phyloP scores from a whole-genome alignment of 2,888 invertebrate genomes.

The Athalia circularis region DNA sequence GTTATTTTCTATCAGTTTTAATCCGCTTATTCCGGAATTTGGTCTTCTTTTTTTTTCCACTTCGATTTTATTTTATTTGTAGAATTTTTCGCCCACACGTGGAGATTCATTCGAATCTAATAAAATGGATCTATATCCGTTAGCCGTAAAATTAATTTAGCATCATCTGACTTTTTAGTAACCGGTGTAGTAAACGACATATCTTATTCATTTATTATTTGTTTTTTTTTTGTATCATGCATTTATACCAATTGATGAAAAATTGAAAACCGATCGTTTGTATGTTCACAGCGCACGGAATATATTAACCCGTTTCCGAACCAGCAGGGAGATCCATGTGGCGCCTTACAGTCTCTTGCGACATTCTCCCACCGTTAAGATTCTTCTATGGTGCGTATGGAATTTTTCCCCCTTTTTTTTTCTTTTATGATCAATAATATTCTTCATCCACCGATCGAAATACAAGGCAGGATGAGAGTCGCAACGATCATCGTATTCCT shows the following conservation, averaged over 20 bases:
- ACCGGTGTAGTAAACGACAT: background rate
- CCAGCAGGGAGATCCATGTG: conserved; percentile 67
- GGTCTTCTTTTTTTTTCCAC: background rate
- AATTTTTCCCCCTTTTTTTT: background rate
- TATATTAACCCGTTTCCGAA: conserved; percentile 66
- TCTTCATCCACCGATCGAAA: no score
- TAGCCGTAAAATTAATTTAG: no score
- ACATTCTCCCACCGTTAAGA: conserved; percentile 65
- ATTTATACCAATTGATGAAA: background rate
- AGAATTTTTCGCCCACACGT: background rate
- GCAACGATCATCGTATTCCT: background rate
- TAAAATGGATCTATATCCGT: no score
- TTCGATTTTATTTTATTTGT: background rate
- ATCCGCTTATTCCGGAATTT: background rate
- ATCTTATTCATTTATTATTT: background rate
- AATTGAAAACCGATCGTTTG: background rate
- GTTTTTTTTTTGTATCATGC: background rate
- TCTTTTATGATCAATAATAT: background rate
- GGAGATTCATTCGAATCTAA: no score
- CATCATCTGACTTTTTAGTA: no score
- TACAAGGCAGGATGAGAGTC: no score
- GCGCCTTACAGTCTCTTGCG: conserved; percentile 69
- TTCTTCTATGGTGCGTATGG: conserved; percentile 65
- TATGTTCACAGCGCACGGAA: conserved; percentile 62
- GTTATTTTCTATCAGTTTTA: no score